Evolutionary conservation across 2,888 invertebrate species (phyloP), one percentile per base, ranked within the genome.

Genomic region (Sesamia inferens): DNA sequence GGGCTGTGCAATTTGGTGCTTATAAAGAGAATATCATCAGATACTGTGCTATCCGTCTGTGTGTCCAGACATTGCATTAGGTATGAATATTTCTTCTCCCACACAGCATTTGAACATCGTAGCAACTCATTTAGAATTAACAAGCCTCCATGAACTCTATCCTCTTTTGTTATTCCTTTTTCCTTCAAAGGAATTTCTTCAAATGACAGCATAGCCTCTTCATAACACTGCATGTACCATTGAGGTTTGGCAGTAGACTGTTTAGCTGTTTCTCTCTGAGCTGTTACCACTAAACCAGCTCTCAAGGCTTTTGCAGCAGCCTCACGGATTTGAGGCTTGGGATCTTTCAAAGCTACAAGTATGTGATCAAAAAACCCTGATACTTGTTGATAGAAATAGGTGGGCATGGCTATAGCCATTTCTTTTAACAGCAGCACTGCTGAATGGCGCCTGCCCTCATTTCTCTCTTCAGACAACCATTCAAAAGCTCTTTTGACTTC

Each of bases 401-500:
- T 99, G 0, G 99, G 99, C 96, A 99, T 99, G 14, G 98, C 98
- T 51, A 99, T 97, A 5, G 99, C 99, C 65, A 99, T 95, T 95
- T 99, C 99, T 88, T 99, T 97, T 16, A 99, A 94, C 22, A 99
- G 97, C 65, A 99, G 96, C 4, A 99, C 99, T 16, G 99, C 99
- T 16, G 99, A 99, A 93, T 99, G 98, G 66, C 99, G 97, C 91
- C 99, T 98, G 5, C 98, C 98, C 96, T 99, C 99, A 92, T 99
- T 97, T 85, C 99, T 96, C 88, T 99, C 99, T 68, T 98, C 98
- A 44, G 98, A 98, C 8, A 99, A 96, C 99, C 99, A 99, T 92
- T 99, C 99, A 92, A 99, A 98, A 1, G 99, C 99, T 89, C 98
- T 97, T 92, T 99, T 99, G 2, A 99, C 99, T 95, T 99, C 99